phyloP scores from a whole-genome alignment of 2,888 invertebrate genomes.

The Taenaris catops region DNA sequence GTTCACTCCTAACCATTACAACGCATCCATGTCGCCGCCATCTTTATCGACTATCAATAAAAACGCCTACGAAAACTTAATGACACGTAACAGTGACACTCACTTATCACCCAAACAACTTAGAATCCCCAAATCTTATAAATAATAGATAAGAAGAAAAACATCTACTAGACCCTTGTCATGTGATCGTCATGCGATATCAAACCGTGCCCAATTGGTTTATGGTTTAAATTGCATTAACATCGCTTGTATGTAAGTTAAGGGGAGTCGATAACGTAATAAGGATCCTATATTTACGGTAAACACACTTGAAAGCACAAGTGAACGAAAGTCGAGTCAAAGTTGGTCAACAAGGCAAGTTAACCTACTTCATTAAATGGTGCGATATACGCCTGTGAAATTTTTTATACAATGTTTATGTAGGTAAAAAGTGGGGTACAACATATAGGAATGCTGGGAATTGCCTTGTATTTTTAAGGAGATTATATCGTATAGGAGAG shows the following conservation, averaged over 20 bases:
- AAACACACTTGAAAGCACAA: conserved; percentile 13
- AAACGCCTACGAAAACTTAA: conserved; percentile 6
- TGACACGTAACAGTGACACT: conserved; percentile 10
- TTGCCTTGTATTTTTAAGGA: too few relatives aligned
- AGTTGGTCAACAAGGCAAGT: conserved; percentile 8
- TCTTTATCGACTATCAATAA: conserved; percentile 6
- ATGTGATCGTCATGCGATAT: too few relatives aligned
- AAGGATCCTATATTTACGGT: conserved; percentile 13
- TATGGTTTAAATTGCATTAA: too few relatives aligned
- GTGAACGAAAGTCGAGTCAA: conserved; percentile 7
- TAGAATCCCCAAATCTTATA: conserved; percentile 12
- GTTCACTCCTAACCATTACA: too few relatives aligned
- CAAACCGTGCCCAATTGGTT: too few relatives aligned
- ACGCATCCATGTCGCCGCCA: too few relatives aligned
- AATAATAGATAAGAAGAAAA: conserved; percentile 12
- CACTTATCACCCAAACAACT: conserved; percentile 7
- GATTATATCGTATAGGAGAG: too few relatives aligned
- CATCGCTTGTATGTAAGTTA: neutral
- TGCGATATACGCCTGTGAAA: neutral
- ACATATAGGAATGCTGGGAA: too few relatives aligned
- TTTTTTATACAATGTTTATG: too few relatives aligned
- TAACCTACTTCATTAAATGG: neutral
- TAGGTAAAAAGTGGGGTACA: too few relatives aligned
- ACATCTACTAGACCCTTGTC: conserved; percentile 5
- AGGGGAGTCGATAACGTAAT: conserved; percentile 10